A percentile compares a stretch with the other conserved stretches of the same genome.
Evolutionary conservation across 2,888 invertebrate genomes (phyloP).

Genomic region (Drosophila koepferae): DNA sequence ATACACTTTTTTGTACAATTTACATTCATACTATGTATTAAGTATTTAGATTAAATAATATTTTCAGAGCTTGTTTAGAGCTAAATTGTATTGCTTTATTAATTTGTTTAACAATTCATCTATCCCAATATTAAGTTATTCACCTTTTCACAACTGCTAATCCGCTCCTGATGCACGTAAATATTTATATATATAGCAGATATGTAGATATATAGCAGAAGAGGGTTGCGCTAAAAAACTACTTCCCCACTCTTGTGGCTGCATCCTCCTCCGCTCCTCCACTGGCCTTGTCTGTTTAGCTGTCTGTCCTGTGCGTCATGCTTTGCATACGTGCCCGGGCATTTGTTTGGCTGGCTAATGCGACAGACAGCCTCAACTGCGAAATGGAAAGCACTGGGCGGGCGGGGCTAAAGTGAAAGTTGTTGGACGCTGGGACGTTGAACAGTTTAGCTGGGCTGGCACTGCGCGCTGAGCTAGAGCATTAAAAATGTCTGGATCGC

Average conservation of each 20-base stretch:
- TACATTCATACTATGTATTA: too few relatives aligned
- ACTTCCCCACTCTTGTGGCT: neutral
- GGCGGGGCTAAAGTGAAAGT: constrained; percentile 45
- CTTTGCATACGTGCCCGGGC: constrained; percentile 74
- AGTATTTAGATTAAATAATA: too few relatives aligned
- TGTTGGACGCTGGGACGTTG: neutral
- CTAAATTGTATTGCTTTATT: too few relatives aligned
- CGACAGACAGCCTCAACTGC: constrained; percentile 32
- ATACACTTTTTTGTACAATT: too few relatives aligned
- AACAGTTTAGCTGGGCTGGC: neutral
- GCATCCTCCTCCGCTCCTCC: constrained; percentile 5
- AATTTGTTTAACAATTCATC: too few relatives aligned
- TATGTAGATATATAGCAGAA: neutral
- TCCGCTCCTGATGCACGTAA: constrained; percentile 20
- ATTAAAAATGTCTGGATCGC: constrained; percentile 54
- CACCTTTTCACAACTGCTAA: neutral
- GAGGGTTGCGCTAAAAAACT: neutral
- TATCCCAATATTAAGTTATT: neutral
- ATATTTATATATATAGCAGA: neutral
- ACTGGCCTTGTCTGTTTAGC: constrained; percentile 8
- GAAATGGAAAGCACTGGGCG: constrained; percentile 63
- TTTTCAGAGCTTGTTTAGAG: too few relatives aligned
- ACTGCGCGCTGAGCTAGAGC: constrained; percentile 12
- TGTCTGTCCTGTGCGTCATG: constrained; percentile 37
- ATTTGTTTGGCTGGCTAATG: constrained; percentile 70